A percentile compares a stretch with the other conserved stretches of the same genome.
Conservation (phyloP, 2,888 invertebrate genomes). For the Drosophila borealis region DNA sequence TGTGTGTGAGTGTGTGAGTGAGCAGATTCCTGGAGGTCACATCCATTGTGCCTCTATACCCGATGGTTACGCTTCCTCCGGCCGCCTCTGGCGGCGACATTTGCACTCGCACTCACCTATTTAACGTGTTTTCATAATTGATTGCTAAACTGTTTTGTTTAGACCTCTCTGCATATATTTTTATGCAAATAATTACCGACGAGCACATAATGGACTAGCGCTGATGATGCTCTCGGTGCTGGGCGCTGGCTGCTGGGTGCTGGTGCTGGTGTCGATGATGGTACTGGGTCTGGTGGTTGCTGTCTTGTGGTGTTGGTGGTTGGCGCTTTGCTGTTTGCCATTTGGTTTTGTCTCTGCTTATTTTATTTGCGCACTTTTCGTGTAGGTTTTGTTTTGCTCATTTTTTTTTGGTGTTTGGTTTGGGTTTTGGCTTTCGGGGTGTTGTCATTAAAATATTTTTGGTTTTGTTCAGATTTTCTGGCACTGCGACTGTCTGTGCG, state of each 20-base stretch:
- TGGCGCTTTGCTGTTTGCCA: conserved; percentile 46
- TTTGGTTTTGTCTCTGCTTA: conserved; percentile 47
- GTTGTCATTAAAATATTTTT: conserved; percentile 78
- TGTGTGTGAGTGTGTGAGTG: conserved; percentile 8
- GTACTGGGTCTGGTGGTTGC: conserved; percentile 29
- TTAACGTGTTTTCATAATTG: conserved; percentile 81
- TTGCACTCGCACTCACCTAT: conserved; percentile 74
- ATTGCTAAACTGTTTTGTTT: conserved; percentile 81
- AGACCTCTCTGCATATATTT: conserved; percentile 79
- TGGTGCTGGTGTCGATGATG: conserved; percentile 22
- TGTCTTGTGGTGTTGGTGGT: conserved; percentile 44
- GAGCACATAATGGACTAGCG: conserved; percentile 67
- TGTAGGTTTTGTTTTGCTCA: conserved; percentile 28
- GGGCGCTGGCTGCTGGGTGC: conserved; percentile 1
- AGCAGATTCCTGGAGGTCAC: conserved; percentile 45
- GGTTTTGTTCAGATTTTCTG: conserved; percentile 75
- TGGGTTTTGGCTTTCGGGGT: conserved; percentile 54
- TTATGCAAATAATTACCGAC: conserved; percentile 79
- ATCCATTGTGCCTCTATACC: conserved; percentile 45
- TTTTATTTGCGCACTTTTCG: conserved; percentile 71
- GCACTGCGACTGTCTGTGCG: conserved; percentile 6
- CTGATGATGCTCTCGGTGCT: conserved; percentile 21
- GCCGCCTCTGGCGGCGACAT: conserved; percentile 57
- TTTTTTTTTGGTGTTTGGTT: conserved; percentile 18
- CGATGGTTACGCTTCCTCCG: conserved; percentile 30